Percentiles rank a stretch among this genome's conserved stretches.
Evolutionary conservation across 2,113 vertebrate species (phyloP).

Genomic region (Nanorana parkeri): DNA sequence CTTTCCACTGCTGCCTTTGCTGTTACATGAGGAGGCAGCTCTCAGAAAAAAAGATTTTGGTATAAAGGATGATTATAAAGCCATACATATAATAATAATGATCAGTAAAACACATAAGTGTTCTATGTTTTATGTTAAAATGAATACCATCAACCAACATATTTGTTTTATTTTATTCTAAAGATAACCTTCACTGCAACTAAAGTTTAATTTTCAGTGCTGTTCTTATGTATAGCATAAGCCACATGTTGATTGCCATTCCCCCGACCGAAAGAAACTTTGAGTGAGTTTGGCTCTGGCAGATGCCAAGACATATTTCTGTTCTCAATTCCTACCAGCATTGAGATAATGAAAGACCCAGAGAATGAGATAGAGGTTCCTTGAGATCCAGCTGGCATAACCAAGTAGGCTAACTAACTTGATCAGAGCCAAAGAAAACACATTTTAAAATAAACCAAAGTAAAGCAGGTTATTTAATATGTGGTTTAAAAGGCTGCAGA

Average conservation of each 20-base stretch:
- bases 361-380: neutral
- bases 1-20: too few relatives aligned
- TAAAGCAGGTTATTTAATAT: slow-evolving; percentile 35
- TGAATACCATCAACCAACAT: neutral
- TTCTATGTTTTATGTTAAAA: too few relatives aligned
- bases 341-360: slow-evolving; percentile 17
- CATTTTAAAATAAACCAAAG: neutral
- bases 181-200: neutral
- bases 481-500: slow-evolving; percentile 57
- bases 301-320: slow-evolving; percentile 20
- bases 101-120: too few relatives aligned
- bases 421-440: neutral
- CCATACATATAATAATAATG: too few relatives aligned
- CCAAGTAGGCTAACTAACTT: neutral
- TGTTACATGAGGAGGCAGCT: too few relatives aligned
- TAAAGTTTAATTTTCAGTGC: neutral
- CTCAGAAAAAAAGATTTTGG: too few relatives aligned
- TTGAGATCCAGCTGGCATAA: neutral
- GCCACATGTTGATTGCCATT: slow-evolving; percentile 7
- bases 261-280: neutral
- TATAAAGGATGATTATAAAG: too few relatives aligned
- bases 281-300: neutral
- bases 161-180: neutral
- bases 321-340: neutral
- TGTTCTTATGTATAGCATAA: neutral